Evolutionary conservation across 2,797 vertebrate genomes (phyloP).

Genomic region (Denticeps clupeoides): DNA sequence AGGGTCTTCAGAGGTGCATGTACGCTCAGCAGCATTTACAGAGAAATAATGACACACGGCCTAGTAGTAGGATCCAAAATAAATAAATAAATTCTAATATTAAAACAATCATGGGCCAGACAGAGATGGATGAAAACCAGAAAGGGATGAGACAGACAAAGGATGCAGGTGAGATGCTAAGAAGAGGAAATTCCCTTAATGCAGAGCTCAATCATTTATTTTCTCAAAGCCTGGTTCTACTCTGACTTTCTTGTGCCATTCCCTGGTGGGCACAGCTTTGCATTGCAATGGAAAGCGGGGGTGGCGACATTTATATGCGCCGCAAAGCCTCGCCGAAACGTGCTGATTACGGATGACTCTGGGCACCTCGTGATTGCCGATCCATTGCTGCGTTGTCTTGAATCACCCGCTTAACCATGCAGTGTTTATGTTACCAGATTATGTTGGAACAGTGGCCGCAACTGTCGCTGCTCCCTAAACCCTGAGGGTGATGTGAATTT

Average conservation of each 20-base stretch:
- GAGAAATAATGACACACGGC: no score
- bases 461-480: no score
- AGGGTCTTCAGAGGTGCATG: no score
- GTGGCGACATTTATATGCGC: conserved; percentile 3
- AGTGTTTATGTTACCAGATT: conserved; percentile 20
- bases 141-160: neutral
- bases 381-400: no score
- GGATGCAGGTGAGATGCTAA: conserved; percentile 5
- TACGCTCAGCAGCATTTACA: no score
- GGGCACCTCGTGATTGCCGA: conserved; percentile 22
- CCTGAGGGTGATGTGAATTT: no score
- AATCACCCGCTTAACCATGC: conserved; percentile 19
- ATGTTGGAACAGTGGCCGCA: no score
- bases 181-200: conserved; percentile 15
- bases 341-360: conserved; percentile 24
- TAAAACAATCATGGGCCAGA: neutral
- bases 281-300: conserved; percentile 21
- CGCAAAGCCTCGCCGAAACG: neutral
- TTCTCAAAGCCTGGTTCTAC: no score
- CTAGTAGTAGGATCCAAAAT: no score
- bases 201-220: conserved; percentile 21
- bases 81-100: neutral
- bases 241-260: conserved; percentile 17
- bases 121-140: neutral
- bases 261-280: conserved; percentile 19